These are phyloP conservation scores for Drosophila sp. DNA, from an alignment of 1,140 invertebrate species.

Conservation along the genomic window DNA sequence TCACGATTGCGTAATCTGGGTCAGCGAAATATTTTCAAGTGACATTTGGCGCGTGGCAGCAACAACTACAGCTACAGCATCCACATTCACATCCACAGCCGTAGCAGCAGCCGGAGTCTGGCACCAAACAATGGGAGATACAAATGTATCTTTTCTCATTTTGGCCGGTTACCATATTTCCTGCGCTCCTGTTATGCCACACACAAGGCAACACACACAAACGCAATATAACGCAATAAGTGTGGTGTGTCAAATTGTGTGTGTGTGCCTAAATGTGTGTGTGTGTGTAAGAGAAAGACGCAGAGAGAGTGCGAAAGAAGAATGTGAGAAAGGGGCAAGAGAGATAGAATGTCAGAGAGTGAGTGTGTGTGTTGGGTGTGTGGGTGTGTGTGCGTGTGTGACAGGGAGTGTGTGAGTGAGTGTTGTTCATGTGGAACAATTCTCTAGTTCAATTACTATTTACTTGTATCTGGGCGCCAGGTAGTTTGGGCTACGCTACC, in stretches of 20 bases:
- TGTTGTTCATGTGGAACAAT: not conserved
- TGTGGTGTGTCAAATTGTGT: constrained; percentile 13
- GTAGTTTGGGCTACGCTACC: constrained; percentile 9
- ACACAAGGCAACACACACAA: constrained; percentile 73
- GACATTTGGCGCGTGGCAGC: constrained; percentile 33
- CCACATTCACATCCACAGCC: not conserved
- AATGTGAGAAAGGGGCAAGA: not conserved
- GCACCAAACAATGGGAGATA: constrained; percentile 47
- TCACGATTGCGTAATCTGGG: constrained; percentile 72
- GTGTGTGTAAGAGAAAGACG: constrained; percentile 25
- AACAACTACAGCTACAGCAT: constrained; percentile 44
- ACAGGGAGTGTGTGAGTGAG: not conserved
- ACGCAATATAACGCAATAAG: constrained; percentile 31
- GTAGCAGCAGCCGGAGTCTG: constrained; percentile 18
- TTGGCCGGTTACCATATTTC: constrained; percentile 27
- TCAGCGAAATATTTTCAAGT: constrained; percentile 63
- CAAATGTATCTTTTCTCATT: constrained; percentile 63
- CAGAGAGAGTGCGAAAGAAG: constrained; percentile 16
- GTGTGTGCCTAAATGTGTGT: constrained; percentile 19
- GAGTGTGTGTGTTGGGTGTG: not conserved
- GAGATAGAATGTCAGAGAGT: constrained; percentile 1
- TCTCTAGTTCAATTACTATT: constrained; percentile 11
- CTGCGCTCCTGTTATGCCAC: constrained; percentile 72
- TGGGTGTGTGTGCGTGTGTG: not conserved
- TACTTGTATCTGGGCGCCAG: constrained; percentile 12